Percentiles rank a stretch among this genome's conserved stretches.
Conservation (phyloP, 2,113 vertebrate species). For the Carassius gibelio region DNA sequence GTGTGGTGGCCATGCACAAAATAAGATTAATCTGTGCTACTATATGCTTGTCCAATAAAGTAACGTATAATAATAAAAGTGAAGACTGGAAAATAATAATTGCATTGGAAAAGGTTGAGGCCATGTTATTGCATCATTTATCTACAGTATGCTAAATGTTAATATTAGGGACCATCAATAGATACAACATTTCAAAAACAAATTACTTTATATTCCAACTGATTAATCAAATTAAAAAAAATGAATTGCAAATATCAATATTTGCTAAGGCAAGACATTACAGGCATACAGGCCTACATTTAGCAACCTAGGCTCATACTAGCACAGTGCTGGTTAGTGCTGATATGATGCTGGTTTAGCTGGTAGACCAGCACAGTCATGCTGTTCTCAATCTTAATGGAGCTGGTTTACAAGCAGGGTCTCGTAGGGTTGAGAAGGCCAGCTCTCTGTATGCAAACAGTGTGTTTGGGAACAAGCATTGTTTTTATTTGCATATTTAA, state of each 20-base stretch:
- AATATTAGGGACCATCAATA: neutral
- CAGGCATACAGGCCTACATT: neutral
- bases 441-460: too few species aligned
- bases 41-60: constrained; percentile 28
- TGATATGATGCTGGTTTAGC: too few species aligned
- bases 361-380: too few species aligned
- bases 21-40: constrained; percentile 42
- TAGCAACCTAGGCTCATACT: neutral
- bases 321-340: too few species aligned
- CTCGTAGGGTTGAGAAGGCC: too few species aligned
- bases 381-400: too few species aligned
- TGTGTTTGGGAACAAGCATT: too few species aligned
- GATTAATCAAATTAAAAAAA: neutral
- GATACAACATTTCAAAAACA: neutral
- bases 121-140: constrained; percentile 14
- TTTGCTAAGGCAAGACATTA: neutral
- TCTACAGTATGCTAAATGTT: neutral
- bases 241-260: neutral
- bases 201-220: neutral
- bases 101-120: constrained; percentile 28
- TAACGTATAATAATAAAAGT: constrained; percentile 12
- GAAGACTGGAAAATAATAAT: constrained; percentile 13
- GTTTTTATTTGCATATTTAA: too few species aligned
- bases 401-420: too few species aligned
- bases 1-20: constrained; percentile 31